A percentile compares a stretch with the other conserved stretches of the same genome.
Evolutionary conservation across 2,888 invertebrate genomes (phyloP).

Genomic region (Spisula solida): DNA sequence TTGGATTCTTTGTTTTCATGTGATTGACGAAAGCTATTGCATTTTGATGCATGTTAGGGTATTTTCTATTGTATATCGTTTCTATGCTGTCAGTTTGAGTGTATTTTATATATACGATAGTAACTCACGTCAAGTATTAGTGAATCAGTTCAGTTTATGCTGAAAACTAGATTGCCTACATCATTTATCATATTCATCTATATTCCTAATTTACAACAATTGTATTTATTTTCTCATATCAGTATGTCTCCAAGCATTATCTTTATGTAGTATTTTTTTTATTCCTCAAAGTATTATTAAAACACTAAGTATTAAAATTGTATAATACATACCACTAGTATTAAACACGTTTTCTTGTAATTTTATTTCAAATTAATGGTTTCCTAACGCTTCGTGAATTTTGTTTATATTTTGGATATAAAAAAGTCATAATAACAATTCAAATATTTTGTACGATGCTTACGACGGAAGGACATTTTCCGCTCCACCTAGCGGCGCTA

Average conservation of each 20-base stretch:
- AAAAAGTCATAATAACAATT: background rate
- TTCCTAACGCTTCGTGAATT: background rate
- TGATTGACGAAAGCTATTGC: background rate
- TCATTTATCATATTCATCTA: background rate
- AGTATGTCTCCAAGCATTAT: conserved; percentile 2
- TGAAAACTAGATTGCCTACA: background rate
- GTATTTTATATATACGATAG: background rate
- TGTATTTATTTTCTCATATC: background rate
- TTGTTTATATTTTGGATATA: background rate
- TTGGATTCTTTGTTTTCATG: background rate
- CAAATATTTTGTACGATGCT: no score
- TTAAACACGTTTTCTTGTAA: no score
- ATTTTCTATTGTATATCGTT: background rate
- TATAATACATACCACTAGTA: no score
- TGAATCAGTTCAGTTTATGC: background rate
- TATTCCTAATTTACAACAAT: background rate
- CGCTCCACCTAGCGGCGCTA: no score
- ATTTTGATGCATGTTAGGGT: background rate
- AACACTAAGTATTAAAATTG: no score
- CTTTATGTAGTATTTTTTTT: background rate
- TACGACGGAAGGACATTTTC: no score
- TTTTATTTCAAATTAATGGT: no score
- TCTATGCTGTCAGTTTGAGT: background rate
- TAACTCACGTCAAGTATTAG: background rate
- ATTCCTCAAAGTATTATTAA: no score